A percentile compares a stretch with the other conserved stretches of the same genome.
These are phyloP conservation scores for Patagioenas fasciata DNA, from an alignment of 2,113 vertebrate genomes.

Conservation along the genomic window DNA sequence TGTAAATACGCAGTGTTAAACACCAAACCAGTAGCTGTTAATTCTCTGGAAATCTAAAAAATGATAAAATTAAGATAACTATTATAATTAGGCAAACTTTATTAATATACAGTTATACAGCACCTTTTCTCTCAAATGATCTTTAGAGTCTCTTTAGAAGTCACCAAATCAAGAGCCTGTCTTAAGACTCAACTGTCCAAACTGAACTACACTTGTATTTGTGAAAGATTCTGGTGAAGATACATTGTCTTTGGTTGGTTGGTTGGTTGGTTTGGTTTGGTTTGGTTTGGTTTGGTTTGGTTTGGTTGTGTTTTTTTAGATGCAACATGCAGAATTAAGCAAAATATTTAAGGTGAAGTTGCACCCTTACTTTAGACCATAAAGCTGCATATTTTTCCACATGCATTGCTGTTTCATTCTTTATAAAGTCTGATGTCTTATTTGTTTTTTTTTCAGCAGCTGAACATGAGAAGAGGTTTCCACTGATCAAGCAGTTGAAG, in stretches of 20 bases:
- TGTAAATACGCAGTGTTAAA: neutral
- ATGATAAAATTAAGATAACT: neutral
- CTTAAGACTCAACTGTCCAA: neutral
- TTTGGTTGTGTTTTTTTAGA: neutral
- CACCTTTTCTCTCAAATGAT: neutral
- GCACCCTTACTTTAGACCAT: neutral
- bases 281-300: too few relatives aligned
- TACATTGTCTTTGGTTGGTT: neutral
- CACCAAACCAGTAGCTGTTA: neutral
- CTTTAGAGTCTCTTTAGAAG: neutral
- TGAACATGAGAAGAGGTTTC: neutral
- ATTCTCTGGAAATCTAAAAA: neutral
- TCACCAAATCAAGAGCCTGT: neutral
- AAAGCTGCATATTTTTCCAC: neutral
- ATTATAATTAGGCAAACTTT: neutral
- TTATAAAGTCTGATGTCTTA: neutral
- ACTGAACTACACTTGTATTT: neutral
- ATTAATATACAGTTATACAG: neutral
- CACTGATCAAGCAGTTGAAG: neutral
- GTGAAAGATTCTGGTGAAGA: neutral
- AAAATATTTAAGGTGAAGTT: neutral
- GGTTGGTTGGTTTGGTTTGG: too few relatives aligned
- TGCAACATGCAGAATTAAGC: neutral
- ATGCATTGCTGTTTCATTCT: neutral
- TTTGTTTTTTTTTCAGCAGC: neutral